Base-by-base conservation (phyloP, 2,113 vertebrate genomes). In the Rhinoderma darwinii region DNA sequence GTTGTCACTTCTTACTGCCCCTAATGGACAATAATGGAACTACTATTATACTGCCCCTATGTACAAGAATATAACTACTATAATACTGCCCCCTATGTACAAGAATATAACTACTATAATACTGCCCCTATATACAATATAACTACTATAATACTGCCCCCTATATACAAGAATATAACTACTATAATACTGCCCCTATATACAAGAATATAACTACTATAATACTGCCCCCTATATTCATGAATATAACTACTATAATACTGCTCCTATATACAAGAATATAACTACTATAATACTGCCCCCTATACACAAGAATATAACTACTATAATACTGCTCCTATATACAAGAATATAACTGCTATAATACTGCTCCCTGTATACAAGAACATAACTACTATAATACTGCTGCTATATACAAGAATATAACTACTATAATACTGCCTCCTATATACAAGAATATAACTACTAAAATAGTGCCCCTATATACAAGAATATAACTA, bases 161-260 rank as follows among this genome's bases (percentile, higher is more conserved):
- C 25, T 59, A 59, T 59, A 22, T 59, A 59, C 54, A 61, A 61
- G 59, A 54, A 61, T 61, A 27, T 61, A 61, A 61, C n/a, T 61
- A 27, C 59, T 61, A 61, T 61, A 61, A 61, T 61, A 61, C 59
- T 61, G n/a, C n/a, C 25, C 61, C 61, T 63, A 30, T 63, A 12
- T 63, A 63, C 61, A 14, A 30, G 61, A 63, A 63, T 63, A 63
- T 63, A 63, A 63, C 61, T 63, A 63, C 61, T 63, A 63, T 30
- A 63, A 63, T 63, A 63, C 61, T 63, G 27, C 11, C 6, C n/a
- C 61, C 27, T 27, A 35, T 68, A 15, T 68, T 17, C 30, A 68
- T 39, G 35, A 70, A 70, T 70, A 70, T 70, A 70, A 37, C 32
- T 37, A 37, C 3, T 70, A 39, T 70, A 39, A 70, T 22, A 39